These are phyloP conservation scores for Lipophrys pholis DNA, from an alignment of 2,113 vertebrate species.

Conservation along the genomic window DNA sequence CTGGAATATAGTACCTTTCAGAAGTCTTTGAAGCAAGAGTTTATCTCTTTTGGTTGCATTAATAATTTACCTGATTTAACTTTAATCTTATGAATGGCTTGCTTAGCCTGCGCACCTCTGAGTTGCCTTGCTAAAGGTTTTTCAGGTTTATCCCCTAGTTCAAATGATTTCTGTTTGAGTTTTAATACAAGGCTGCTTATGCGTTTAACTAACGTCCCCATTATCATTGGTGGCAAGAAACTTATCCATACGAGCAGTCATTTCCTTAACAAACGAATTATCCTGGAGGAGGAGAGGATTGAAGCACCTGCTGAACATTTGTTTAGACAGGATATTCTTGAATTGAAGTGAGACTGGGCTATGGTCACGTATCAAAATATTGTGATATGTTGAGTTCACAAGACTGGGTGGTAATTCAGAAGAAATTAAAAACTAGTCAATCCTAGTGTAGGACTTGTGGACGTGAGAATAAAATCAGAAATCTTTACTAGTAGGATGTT, in stretches of 20 bases:
- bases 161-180: too few species aligned
- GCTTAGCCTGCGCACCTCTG: too few species aligned
- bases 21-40: too few species aligned
- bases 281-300: conserved; percentile 14
- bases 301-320: conserved; percentile 1
- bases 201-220: too few species aligned
- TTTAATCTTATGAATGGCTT: too few species aligned
- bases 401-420: conserved; percentile 4
- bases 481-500: background rate
- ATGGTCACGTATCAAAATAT: conserved; percentile 9
- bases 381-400: background rate
- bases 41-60: too few species aligned
- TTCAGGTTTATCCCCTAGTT: too few species aligned
- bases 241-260: background rate
- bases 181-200: too few species aligned
- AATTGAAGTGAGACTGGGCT: background rate
- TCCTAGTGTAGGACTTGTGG: background rate
- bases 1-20: too few species aligned
- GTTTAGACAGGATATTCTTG: background rate
- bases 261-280: background rate
- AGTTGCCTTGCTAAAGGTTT: too few species aligned
- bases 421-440: background rate
- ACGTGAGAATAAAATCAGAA: conserved; percentile 14
- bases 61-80: too few species aligned
- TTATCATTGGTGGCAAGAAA: conserved; percentile 3